Percentiles rank a stretch among this genome's conserved stretches.
phyloP scores from a whole-genome alignment of 1,140 invertebrate genomes.

The Sitophilus oryzae region DNA sequence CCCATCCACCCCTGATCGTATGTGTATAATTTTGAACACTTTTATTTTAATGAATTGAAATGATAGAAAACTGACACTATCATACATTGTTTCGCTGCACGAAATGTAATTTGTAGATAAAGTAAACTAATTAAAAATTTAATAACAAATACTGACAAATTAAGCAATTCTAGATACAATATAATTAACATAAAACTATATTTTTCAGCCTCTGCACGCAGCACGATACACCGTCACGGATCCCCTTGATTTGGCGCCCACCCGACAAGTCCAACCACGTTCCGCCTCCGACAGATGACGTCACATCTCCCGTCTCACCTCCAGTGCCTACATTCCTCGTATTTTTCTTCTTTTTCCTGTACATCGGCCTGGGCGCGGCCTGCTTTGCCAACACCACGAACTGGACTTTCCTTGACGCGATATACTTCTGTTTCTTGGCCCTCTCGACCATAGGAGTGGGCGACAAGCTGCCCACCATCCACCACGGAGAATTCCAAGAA shows the following conservation, averaged over 20 bases:
- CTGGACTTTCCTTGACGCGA: conserved; percentile 76
- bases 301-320: conserved; percentile 40
- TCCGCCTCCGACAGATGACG: conserved; percentile 27
- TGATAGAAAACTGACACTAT: too few species aligned
- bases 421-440: conserved; percentile 85
- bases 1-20: too few species aligned
- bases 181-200: too few species aligned
- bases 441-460: conserved; percentile 82
- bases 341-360: conserved; percentile 60
- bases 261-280: conserved; percentile 41
- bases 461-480: conserved; percentile 66
- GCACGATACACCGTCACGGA: conserved; percentile 65
- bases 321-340: conserved; percentile 68
- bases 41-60: too few species aligned
- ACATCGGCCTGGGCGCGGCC: conserved; percentile 65
- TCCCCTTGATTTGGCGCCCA: conserved; percentile 58
- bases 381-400: conserved; percentile 67
- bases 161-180: conserved; percentile 2
- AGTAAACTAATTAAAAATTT: too few species aligned
- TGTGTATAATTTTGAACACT: too few species aligned
- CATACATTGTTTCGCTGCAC: too few species aligned
- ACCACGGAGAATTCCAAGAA: conserved; percentile 54
- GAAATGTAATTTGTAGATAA: too few species aligned
- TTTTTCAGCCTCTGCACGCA: conserved; percentile 43
- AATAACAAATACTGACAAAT: too few species aligned